Percentiles rank a stretch among this genome's conserved stretches.
Evolutionary conservation across 2,888 invertebrate species (phyloP).

Genomic region (Dryomyza anilis): DNA sequence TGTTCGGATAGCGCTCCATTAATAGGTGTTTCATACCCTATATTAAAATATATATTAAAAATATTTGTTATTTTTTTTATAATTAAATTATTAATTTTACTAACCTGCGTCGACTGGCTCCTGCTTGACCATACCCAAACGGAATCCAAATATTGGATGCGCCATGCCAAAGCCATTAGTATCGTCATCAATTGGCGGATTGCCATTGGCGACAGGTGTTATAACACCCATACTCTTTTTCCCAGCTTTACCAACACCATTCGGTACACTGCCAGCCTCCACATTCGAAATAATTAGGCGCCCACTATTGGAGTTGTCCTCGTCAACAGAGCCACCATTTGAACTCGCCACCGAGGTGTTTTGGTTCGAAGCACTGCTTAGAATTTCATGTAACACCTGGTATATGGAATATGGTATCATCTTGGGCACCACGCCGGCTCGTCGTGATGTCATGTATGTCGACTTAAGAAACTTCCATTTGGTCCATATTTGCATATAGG

Average conservation of each 20-base stretch:
- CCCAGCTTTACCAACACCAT: conserved; percentile 23
- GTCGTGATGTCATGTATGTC: conserved; percentile 57
- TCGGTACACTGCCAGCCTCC: conserved; percentile 7
- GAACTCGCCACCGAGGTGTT: conserved; percentile 43
- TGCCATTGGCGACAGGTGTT: conserved; percentile 5
- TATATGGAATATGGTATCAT: conserved; percentile 53
- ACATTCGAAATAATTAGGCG: conserved; percentile 27
- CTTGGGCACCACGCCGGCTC: conserved; percentile 54
- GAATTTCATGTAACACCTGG: conserved; percentile 50
- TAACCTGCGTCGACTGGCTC: conserved; percentile 56
- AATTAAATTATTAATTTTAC: neutral
- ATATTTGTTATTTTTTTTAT: neutral
- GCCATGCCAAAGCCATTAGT: conserved; percentile 45
- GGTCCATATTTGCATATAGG: conserved; percentile 59
- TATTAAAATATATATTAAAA: conserved; percentile 37
- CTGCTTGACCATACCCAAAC: conserved; percentile 54
- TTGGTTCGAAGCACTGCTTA: conserved; percentile 31
- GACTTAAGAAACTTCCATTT: conserved; percentile 61
- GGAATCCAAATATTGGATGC: conserved; percentile 58
- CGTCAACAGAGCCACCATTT: conserved; percentile 42
- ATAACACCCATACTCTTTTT: too few relatives aligned
- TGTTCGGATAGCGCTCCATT: conserved; percentile 36
- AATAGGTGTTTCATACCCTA: conserved; percentile 48
- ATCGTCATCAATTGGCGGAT: conserved; percentile 7
- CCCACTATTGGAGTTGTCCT: conserved; percentile 35